phyloP scores from a whole-genome alignment of 2,797 vertebrate genomes.

The Parotocinclus haroldoi region DNA sequence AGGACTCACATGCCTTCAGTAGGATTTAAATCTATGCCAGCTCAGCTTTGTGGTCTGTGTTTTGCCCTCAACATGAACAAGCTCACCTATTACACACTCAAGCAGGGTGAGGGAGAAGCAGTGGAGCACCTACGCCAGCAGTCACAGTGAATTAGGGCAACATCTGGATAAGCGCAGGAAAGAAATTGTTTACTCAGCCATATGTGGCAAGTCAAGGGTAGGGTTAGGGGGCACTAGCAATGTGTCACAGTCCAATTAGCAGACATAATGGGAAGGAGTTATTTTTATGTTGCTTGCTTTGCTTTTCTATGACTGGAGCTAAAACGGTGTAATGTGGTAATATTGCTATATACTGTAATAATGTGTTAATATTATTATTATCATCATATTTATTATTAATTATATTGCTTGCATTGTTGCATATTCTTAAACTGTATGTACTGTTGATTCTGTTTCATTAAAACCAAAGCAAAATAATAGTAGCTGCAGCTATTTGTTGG shows the following conservation, averaged over 20 bases:
- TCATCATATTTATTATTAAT: too few relatives aligned
- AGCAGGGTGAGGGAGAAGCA: conserved; percentile 57
- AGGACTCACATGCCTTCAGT: neutral
- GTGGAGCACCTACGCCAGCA: conserved; percentile 62
- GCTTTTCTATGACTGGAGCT: neutral
- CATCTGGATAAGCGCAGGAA: conserved; percentile 67
- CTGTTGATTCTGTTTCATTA: too few relatives aligned
- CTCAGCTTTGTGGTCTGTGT: neutral
- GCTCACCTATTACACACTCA: conserved; percentile 21
- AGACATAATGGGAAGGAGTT: conserved; percentile 40
- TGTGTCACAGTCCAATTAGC: conserved; percentile 46
- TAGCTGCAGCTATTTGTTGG: too few relatives aligned
- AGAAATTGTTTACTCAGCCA: conserved; percentile 65
- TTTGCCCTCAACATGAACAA: conserved; percentile 41
- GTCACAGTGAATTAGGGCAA: conserved; percentile 71
- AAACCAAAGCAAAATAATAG: too few relatives aligned
- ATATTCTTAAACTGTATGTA: too few relatives aligned
- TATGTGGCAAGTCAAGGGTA: conserved; percentile 56
- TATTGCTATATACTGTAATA: too few relatives aligned
- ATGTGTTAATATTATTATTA: too few relatives aligned
- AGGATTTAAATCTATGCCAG: neutral
- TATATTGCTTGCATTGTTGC: too few relatives aligned
- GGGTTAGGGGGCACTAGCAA: conserved; percentile 52
- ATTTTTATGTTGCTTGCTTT: conserved; percentile 5
- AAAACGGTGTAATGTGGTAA: too few relatives aligned